Base-by-base conservation (phyloP, 1,140 invertebrate genomes). In the Alviniconcha marisindica region DNA sequence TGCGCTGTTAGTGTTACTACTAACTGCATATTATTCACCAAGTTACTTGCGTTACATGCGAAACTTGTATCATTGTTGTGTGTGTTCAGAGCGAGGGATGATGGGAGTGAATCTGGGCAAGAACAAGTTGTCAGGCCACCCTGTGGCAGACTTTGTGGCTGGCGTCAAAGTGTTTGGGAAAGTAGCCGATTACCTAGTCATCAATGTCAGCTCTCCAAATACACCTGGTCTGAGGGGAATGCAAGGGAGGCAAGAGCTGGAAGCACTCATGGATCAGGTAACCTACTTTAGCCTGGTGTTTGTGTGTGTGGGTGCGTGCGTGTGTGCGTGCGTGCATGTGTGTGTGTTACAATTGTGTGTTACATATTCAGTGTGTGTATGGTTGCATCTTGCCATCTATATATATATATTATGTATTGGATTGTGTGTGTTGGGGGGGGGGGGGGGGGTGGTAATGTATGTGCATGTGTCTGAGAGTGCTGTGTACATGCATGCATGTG, bases 51-150 rank as follows among this genome's bases (percentile, higher is more conserved):
- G n/a, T n/a, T n/a, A n/a, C n/a, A n/a, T n/a, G n/a, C n/a, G n/a
- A n/a, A n/a, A n/a, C n/a, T n/a, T n/a, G n/a, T n/a, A n/a, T n/a
- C n/a, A n/a, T n/a, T n/a, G n/a, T n/a, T n/a, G n/a, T n/a, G n/a
- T n/a, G n/a, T 15, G 0, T 78, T 48, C 69, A 85, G 85, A 79
- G 48, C 28, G 83, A 80, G 91, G 91, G 36, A 82, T 93, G 14
- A 84, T 99, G 63, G 98, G 98, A 18, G 95, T 99, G 0, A 99
- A 99, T 94, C 94, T 99, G 63, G 99, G 99, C 0, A 98, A 98
- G 93, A 99, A 99, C 93, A 99, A 99, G 94, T 92, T 93, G 1
- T 96, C 97, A 3, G 86, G 93, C 54, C 95, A 97, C 93, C 94
- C 96, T 0, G 93, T 95, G 36, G 90, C 94, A 28, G 99, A 99